Base-by-base conservation (phyloP, 2,888 invertebrate genomes). In the Scaptomyza parva region DNA sequence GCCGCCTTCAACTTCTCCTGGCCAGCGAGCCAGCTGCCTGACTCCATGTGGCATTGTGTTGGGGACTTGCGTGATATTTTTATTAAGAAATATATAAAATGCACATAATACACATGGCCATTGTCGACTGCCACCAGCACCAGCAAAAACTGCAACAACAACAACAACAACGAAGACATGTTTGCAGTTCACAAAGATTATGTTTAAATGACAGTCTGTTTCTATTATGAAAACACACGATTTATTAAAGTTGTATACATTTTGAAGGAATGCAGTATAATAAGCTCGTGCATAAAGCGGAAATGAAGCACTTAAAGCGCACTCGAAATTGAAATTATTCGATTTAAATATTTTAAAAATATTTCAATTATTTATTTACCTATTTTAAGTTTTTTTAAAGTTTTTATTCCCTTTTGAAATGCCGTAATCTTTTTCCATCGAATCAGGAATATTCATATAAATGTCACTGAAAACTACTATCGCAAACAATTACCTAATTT, bases 41-140 rank as follows among this genome's bases (percentile, higher is more conserved):
- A 40, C 33, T 41, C 45, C 50, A 58, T 57, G 50, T 54, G 57
- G 55, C 69, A 77, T 60, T 70, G 80, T 83, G 9, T 28, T 70
- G 77, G 69, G 74, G 65, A 69, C 70, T 77, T 75, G 78, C 64
- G 64, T 66, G 75, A 70, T 84, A 86, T 75, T 82, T 82, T 82
- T 86, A 82, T 82, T 81, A 86, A 81, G 87, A 81, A 82, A 86
- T 81, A 78, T 74, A 86, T 80, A 85, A 81, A 84, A 86, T 86
- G 86, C 81, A 76, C 86, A 80, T 79, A 83, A 81, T 84, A 63
- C 75, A 81, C 78, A 70, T 48, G 57, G 18, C 67, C 66, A 58
- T 50, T 39, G 28, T 50, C 52, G 28, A 33, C 63, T 35, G 20
- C 20, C 18, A 6, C 5, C 40, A 40, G 6, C 2, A 17, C 8